These are phyloP conservation scores for Aix galericulata DNA, from an alignment of 2,113 vertebrate species.

Conservation along the genomic window DNA sequence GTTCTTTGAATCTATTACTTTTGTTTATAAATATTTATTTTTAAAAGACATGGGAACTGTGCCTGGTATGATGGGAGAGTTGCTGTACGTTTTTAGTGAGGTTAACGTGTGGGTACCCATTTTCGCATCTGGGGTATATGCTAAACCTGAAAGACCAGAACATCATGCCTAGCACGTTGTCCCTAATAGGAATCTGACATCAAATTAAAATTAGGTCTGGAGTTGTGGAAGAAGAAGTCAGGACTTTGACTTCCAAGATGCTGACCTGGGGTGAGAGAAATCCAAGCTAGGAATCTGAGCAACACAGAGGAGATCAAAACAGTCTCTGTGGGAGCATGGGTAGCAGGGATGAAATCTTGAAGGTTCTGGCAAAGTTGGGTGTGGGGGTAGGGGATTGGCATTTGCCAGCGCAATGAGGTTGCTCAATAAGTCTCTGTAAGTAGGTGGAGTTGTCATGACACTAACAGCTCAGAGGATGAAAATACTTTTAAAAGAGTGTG, in stretches of 20 bases:
- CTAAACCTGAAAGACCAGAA: neutral
- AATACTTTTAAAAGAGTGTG: neutral
- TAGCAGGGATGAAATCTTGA: neutral
- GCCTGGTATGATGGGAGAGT: slow-evolving; percentile 29
- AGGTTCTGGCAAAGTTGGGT: neutral
- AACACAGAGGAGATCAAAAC: neutral
- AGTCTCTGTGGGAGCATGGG: neutral
- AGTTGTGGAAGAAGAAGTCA: neutral
- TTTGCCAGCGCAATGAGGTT: neutral
- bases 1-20: slow-evolving; percentile 63
- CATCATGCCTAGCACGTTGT: neutral
- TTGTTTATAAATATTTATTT: slow-evolving; percentile 85
- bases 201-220: neutral
- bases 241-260: neutral
- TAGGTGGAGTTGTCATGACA: neutral
- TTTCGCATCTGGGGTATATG: neutral
- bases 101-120: neutral
- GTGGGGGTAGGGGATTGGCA: neutral
- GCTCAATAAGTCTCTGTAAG: neutral
- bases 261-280: neutral
- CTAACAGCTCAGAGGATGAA: neutral
- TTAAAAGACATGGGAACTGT: slow-evolving; percentile 72
- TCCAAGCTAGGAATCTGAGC: neutral
- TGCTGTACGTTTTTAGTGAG: neutral
- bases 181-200: neutral